Evolutionary conservation across 2,888 invertebrate genomes (phyloP).

Genomic region (Drosophila siamana): DNA sequence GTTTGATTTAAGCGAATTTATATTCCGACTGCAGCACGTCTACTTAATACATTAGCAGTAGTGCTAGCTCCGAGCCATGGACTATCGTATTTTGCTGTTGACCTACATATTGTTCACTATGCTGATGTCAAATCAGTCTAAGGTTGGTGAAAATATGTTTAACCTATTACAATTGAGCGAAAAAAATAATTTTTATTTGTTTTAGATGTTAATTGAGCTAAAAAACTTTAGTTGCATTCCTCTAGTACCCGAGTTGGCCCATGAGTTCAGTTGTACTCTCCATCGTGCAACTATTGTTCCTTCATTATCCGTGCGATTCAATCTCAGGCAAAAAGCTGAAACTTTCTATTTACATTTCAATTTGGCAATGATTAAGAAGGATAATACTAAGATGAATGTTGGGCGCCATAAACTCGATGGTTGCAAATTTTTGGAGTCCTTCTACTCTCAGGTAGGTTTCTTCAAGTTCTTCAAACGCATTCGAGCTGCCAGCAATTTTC

Average conservation of each 20-base stretch:
- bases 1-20: neutral
- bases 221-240: constrained; percentile 25
- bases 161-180: no score
- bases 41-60: no score
- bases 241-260: neutral
- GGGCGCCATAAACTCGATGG: constrained; percentile 45
- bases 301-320: neutral
- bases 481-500: constrained; percentile 46
- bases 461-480: constrained; percentile 39
- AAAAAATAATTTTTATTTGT: neutral
- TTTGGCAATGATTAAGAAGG: constrained; percentile 33
- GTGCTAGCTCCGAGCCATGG: neutral
- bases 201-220: constrained; percentile 1
- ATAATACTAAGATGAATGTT: constrained; percentile 53
- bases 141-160: constrained; percentile 10
- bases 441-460: constrained; percentile 9
- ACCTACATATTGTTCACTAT: neutral
- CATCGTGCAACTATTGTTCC: constrained; percentile 10
- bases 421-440: constrained; percentile 50
- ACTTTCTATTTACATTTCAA: neutral
- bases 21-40: neutral
- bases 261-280: constrained; percentile 5
- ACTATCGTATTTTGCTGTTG: neutral
- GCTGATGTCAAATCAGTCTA: neutral
- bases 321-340: accelerated